A percentile compares a stretch with the other conserved stretches of the same genome.
Evolutionary conservation across 1,140 invertebrate species (phyloP).

Genomic region (Whitmania pigra): DNA sequence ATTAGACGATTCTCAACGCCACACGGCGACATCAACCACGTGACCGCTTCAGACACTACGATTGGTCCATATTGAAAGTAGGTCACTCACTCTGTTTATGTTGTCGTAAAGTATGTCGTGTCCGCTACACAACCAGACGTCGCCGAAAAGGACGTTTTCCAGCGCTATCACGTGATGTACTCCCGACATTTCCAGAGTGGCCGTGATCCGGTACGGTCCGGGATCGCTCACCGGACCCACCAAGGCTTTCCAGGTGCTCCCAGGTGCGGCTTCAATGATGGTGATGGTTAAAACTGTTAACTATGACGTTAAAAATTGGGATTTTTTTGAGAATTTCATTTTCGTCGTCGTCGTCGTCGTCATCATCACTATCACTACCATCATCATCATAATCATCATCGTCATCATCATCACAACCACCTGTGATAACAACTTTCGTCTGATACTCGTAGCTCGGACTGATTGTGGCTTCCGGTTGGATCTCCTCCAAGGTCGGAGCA

Average conservation of each 20-base stretch:
- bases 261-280: background rate
- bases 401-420: background rate
- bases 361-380: background rate
- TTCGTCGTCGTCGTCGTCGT: background rate
- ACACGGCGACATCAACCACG: no score
- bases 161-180: conserved; percentile 25
- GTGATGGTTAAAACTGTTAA: no score
- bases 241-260: conserved; percentile 16
- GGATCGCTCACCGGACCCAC: conserved; percentile 8
- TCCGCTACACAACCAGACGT: conserved; percentile 22
- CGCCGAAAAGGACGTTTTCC: conserved; percentile 28
- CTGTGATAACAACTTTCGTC: background rate
- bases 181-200: conserved; percentile 4
- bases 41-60: no score
- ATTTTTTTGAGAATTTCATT: no score
- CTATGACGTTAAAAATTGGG: no score
- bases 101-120: background rate
- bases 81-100: background rate
- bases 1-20: no score
- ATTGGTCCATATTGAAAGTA: no score
- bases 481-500: conserved; percentile 8
- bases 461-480: conserved; percentile 1
- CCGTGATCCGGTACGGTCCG: conserved; percentile 20
- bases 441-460: background rate
- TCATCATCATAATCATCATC: background rate